Conservation (phyloP, 2,797 vertebrate genomes). For the Arctocebus calabarensis region DNA sequence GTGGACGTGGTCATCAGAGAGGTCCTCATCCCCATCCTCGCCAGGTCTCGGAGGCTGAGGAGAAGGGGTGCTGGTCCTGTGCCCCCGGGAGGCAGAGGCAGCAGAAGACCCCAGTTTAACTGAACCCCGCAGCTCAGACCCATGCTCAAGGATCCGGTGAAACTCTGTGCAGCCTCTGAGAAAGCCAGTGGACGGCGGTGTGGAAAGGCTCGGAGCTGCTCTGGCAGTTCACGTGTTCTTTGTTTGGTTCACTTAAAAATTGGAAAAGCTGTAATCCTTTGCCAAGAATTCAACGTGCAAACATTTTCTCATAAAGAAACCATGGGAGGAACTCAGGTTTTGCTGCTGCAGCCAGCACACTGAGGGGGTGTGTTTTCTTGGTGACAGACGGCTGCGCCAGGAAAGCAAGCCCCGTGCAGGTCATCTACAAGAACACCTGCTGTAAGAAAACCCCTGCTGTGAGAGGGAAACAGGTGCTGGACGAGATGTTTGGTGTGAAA, state of each 20-base stretch:
- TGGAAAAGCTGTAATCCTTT: slow-evolving; percentile 46
- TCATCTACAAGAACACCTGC: slow-evolving; percentile 59
- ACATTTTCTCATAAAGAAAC: slow-evolving; percentile 72
- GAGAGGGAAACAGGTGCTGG: slow-evolving; percentile 48
- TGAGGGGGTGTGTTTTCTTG: background rate
- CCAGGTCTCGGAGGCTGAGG: background rate
- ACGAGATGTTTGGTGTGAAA: background rate
- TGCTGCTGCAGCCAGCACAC: slow-evolving; percentile 30
- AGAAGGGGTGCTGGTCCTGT: background rate
- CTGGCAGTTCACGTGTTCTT: slow-evolving; percentile 28
- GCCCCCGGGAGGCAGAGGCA: background rate
- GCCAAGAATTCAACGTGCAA: slow-evolving; percentile 68
- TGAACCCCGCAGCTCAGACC: background rate
- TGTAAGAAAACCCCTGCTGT: slow-evolving; percentile 65
- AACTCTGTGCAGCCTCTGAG: background rate
- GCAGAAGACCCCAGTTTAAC: background rate
- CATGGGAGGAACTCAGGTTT: slow-evolving; percentile 47
- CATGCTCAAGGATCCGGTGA: background rate
- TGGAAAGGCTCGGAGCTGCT: background rate
- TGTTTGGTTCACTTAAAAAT: slow-evolving; percentile 49
- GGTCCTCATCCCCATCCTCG: background rate
- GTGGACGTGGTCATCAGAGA: background rate
- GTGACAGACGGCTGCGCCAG: slow-evolving; percentile 15
- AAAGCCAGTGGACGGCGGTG: background rate
- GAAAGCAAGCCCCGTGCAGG: slow-evolving; percentile 45